Base-by-base conservation (phyloP, 2,113 vertebrate genomes). In the Mesembrinibis cayennensis region DNA sequence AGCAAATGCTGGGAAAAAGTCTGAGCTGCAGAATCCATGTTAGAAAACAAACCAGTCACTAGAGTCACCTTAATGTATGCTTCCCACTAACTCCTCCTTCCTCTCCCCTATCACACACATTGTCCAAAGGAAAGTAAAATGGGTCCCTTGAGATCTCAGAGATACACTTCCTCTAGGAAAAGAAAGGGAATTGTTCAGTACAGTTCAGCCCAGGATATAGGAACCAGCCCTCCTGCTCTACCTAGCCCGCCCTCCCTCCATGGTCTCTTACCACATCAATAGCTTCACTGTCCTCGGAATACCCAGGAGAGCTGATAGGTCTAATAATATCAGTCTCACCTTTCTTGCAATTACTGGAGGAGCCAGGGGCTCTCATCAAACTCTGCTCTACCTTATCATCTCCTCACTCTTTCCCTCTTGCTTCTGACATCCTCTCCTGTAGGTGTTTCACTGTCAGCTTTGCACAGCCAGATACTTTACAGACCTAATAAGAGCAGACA, bases 401-500 rank as follows among this genome's bases (percentile, higher is more conserved):
- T 69, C 42, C 80, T 71, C 65, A 44, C 45, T 59, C 32, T 63
- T 29, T 82, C 53, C 81, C 45, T 82, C 42, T 53, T 82, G 47
- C 52, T 95, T 71, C 89, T 65, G 56, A 83, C 73, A 86, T 80
- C 59, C 52, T 87, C 71, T 96, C 71, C 66, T 91, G 73, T 50
- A 95, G 80, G 80, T 85, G 81, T 89, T 94, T 87, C 53, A 47
- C 76, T 94, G 86, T 77, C 89, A 89, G 62, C 58, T 89, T 80
- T 66, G 65, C 5, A 2, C 18, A 82, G 50, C 19, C 66, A 91
- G 45, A 82, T 21, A 42, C 16, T 92, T 76, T 78, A 59, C 85
- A 87, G 65, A n/a, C 42, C 59, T 95, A 92, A 95, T 63, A 87
- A 71, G 74, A 95, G 86, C 55, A 83, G 90, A 92, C 92, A 88